Evolutionary conservation across 2,113 vertebrate genomes (phyloP), one percentile per base, ranked within the genome.

Genomic region (Melanostigma gelatinosum): DNA sequence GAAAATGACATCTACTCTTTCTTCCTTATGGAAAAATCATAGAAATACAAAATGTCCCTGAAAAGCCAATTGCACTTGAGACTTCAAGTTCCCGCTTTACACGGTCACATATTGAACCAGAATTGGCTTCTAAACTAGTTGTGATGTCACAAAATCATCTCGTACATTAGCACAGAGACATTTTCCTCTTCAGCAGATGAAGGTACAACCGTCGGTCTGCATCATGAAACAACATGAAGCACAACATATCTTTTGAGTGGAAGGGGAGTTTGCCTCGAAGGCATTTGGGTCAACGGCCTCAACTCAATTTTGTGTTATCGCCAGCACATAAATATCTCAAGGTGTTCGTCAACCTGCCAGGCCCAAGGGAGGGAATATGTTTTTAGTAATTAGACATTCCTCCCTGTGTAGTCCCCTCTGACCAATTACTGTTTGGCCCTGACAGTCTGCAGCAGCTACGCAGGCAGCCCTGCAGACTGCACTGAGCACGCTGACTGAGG

Each of bases 391-490:
- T 79, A 87, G 64, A 84, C 9, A 36, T 38, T 82, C 64, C 79
- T 81, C 69, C 61, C 20, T 74, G 70, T 34, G 3, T 18, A 60
- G 64, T 86, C 85, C 77, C 79, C 32, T 67, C 78, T 71, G 78
- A 84, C 84, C 89, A 89, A 82, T 89, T 85, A 83, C 81, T 50
- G 60, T 63, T 67, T 58, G 74, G 78, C 79, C 64, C 72, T 76
- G 77, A 65, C 84, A 54, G 86, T 74, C 77, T 72, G 38, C 40
- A 46, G 18, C 36, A 72, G 76, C n/a, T 61, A 67, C 58, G 66
- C 50, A 63, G 75, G 48, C 55, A 50, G 80, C 65, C 77, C 71
- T 73, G 83, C 61, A 62, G 82, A 84, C 71, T 52, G 68, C 24
- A 24, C 24, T 24, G 24, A 24, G 24, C 50, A 29, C 1, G 2